Conservation (phyloP, 2,888 invertebrate genomes). For the Epirrhoe alternata region DNA sequence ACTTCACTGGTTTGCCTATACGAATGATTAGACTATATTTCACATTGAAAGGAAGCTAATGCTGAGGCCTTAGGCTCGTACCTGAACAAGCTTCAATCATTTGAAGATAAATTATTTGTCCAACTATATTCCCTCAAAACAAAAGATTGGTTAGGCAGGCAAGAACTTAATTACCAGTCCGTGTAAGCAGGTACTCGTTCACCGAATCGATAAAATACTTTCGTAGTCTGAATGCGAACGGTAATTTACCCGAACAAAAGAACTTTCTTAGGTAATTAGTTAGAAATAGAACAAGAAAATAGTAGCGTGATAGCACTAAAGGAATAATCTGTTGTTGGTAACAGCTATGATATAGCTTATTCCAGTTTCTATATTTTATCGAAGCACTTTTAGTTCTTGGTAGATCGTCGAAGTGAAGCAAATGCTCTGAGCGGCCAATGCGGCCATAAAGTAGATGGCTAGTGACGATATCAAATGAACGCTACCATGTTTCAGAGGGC, state of each 20-base stretch:
- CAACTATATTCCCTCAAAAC: slow-evolving; percentile 30
- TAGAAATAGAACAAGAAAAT: slow-evolving; percentile 21
- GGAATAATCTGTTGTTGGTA: not conserved
- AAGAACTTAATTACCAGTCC: slow-evolving; percentile 41
- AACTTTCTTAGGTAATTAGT: slow-evolving; percentile 34
- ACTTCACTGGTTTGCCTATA: too few species aligned
- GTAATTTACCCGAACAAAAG: slow-evolving; percentile 33
- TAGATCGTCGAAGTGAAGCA: too few species aligned
- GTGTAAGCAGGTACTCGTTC: slow-evolving; percentile 32
- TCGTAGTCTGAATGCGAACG: slow-evolving; percentile 28
- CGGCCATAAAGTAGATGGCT: too few species aligned
- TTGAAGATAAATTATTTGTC: slow-evolving; percentile 19
- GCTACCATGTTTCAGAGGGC: too few species aligned
- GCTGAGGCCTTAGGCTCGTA: not conserved
- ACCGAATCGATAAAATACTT: slow-evolving; percentile 31
- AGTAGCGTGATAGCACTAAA: slow-evolving; percentile 4
- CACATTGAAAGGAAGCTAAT: not conserved
- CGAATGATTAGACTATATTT: not conserved
- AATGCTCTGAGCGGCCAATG: too few species aligned
- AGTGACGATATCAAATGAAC: too few species aligned
- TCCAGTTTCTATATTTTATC: too few species aligned
- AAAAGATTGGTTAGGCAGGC: slow-evolving; percentile 32
- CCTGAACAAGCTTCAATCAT: slow-evolving; percentile 1
- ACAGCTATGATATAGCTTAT: too few species aligned
- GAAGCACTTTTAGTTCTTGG: too few species aligned